Percentiles rank a stretch among this genome's conserved stretches.
These are phyloP conservation scores for Drosophila ogumai DNA, from an alignment of 1,140 invertebrate genomes.

Conservation along the genomic window DNA sequence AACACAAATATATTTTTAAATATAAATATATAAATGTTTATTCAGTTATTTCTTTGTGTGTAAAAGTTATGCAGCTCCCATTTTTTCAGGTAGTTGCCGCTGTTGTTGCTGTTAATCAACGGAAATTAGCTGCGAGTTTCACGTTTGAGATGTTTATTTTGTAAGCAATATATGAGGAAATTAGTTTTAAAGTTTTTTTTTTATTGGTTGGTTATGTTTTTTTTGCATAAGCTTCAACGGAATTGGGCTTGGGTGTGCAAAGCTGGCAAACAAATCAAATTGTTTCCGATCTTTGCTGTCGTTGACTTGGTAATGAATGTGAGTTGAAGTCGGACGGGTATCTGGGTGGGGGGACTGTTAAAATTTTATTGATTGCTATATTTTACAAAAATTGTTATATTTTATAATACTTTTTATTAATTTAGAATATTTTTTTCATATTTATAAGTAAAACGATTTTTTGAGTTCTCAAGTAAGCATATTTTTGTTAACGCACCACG, in stretches of 20 bases:
- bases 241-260: constrained; percentile 3
- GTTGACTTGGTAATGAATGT: constrained; percentile 5
- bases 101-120: constrained; percentile 49
- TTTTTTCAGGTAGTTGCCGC: constrained; percentile 22
- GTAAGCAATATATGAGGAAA: constrained; percentile 64
- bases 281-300: not conserved
- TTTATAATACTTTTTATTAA: too few relatives aligned
- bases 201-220: constrained; percentile 9
- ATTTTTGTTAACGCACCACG: not conserved
- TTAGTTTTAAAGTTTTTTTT: constrained; percentile 37
- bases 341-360: not conserved
- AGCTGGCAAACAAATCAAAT: constrained; percentile 12
- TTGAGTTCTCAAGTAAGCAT: not conserved
- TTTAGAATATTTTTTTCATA: not conserved
- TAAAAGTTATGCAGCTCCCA: constrained; percentile 47
- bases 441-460: not conserved
- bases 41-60: not conserved
- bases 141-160: constrained; percentile 41
- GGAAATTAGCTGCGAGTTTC: constrained; percentile 64
- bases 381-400: not conserved
- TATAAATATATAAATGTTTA: too few relatives aligned
- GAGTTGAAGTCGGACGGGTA: constrained; percentile 2
- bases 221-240: constrained; percentile 57
- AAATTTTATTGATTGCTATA: not conserved
- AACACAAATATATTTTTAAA: too few relatives aligned